Evolutionary conservation across 2,797 vertebrate species (phyloP).

Genomic region (Trematomus bernacchii): DNA sequence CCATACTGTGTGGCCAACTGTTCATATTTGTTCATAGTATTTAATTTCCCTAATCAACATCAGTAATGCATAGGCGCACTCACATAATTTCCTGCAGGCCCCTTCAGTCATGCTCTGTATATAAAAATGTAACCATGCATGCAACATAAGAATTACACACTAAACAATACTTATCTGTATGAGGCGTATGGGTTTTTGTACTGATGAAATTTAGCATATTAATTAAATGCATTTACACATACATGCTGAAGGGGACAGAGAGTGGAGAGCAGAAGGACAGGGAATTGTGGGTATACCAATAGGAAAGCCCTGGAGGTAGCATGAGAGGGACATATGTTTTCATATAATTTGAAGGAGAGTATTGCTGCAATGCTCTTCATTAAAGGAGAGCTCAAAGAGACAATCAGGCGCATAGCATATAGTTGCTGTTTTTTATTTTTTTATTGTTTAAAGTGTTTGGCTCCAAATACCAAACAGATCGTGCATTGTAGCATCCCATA

Average conservation of each 20-base stretch:
- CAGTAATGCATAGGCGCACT: constrained; percentile 26
- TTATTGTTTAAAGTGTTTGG: too few species aligned
- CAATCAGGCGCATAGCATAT: not conserved
- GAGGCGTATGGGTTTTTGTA: not conserved
- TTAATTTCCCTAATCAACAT: constrained; percentile 44
- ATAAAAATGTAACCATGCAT: constrained; percentile 17
- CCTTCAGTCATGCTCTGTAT: constrained; percentile 25
- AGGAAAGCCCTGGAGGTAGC: too few species aligned
- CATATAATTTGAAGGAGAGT: constrained; percentile 3
- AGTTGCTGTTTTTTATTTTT: too few species aligned
- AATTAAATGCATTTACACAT: not conserved
- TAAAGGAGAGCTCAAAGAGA: not conserved
- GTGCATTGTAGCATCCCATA: too few species aligned
- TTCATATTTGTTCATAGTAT: constrained; percentile 40
- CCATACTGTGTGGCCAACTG: constrained; percentile 44
- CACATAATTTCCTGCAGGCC: constrained; percentile 12
- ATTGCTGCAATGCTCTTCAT: not conserved
- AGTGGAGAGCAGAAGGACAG: not conserved
- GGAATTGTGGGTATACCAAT: not conserved
- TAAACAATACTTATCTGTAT: not conserved
- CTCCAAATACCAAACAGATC: too few species aligned
- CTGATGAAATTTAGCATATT: not conserved
- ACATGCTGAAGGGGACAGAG: not conserved
- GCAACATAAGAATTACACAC: constrained; percentile 6
- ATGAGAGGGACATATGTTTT: constrained; percentile 8